A percentile compares a stretch with the other conserved stretches of the same genome.
phyloP scores from a whole-genome alignment of 2,888 invertebrate genomes.

The Panopea generosa region DNA sequence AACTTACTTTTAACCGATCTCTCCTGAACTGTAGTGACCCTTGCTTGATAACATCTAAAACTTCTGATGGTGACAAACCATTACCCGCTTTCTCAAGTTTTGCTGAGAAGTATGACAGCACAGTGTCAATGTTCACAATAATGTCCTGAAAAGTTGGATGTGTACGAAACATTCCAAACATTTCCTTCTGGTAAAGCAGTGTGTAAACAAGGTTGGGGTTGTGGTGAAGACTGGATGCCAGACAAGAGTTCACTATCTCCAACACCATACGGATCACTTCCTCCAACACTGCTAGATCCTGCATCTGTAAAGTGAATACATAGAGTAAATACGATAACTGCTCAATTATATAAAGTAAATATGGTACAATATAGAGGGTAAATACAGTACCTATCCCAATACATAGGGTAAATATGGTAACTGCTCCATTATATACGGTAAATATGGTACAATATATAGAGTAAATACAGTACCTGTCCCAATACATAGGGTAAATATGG shows the following conservation, averaged over 20 bases:
- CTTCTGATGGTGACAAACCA: constrained; percentile 94
- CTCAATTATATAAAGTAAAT: constrained; percentile 2
- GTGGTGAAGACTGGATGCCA: constrained; percentile 94
- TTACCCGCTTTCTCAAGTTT: constrained; percentile 87
- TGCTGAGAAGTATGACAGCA: constrained; percentile 91
- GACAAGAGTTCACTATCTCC: constrained; percentile 98
- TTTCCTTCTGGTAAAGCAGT: constrained; percentile 93
- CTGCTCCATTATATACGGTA: too few species aligned
- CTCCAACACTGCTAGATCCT: constrained; percentile 93
- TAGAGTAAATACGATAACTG: too few species aligned
- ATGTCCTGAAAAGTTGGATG: constrained; percentile 96
- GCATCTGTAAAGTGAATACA: constrained; percentile 86
- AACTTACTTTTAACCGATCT: constrained; percentile 89
- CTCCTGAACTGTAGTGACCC: constrained; percentile 97
- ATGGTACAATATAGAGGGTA: too few species aligned
- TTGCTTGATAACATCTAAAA: constrained; percentile 94
- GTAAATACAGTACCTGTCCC: too few species aligned
- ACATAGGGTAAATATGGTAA: too few species aligned
- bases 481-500: too few species aligned
- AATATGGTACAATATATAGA: too few species aligned
- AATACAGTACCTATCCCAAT: too few species aligned
- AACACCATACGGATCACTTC: constrained; percentile 98
- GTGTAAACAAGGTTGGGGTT: constrained; percentile 98
- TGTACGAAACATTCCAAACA: constrained; percentile 91
- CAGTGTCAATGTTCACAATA: constrained; percentile 97